A percentile compares a stretch with the other conserved stretches of the same genome.
These are phyloP conservation scores for Norana najaformis DNA, from an alignment of 2,888 invertebrate genomes.

Conservation along the genomic window DNA sequence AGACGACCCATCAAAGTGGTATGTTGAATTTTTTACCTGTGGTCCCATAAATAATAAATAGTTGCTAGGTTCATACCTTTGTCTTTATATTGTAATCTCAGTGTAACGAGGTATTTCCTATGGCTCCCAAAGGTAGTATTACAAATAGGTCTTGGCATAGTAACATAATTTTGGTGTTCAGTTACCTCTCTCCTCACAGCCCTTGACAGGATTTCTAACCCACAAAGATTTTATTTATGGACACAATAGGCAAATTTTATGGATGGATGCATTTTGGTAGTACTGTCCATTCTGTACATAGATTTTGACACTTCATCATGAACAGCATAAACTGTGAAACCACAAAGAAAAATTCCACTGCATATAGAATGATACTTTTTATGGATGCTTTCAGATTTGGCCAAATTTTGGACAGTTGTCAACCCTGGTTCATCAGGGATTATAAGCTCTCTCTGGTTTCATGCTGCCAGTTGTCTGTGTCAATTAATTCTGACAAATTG, in stretches of 20 bases:
- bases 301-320: not conserved
- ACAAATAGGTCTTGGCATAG: not conserved
- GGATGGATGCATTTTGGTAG: not conserved
- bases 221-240: not conserved
- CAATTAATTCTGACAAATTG: not conserved
- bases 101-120: not conserved
- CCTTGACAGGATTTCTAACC: not conserved
- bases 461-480: not conserved
- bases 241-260: not conserved
- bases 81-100: not conserved
- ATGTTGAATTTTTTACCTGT: not conserved
- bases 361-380: not conserved
- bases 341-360: not conserved
- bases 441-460: not conserved
- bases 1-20: not conserved
- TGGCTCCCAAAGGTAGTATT: not conserved
- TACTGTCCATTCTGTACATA: not conserved
- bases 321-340: not conserved
- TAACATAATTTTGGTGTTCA: not conserved
- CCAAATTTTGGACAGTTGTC: not conserved
- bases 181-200: not conserved
- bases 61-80: not conserved
- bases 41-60: not conserved
- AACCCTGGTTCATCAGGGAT: not conserved
- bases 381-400: not conserved